phyloP scores from a whole-genome alignment of 1,140 invertebrate genomes.

The Tribolium castaneum region DNA sequence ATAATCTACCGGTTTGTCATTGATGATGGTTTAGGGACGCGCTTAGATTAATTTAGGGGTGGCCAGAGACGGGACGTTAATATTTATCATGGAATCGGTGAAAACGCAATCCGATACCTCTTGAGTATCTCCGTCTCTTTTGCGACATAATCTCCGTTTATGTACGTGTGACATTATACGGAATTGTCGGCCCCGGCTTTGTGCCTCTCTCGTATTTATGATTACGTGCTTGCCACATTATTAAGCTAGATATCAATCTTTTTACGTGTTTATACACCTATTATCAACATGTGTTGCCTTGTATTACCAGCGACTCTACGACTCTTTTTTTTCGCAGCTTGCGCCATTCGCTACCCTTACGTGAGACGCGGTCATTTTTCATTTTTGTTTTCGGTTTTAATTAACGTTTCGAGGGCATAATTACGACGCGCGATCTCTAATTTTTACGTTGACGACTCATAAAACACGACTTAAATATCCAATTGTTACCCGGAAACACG shows the following conservation, averaged over 20 bases:
- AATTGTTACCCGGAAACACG: not conserved
- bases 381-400: constrained; percentile 22
- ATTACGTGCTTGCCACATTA: constrained; percentile 48
- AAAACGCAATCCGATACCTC: constrained; percentile 41
- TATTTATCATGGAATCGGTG: constrained; percentile 44
- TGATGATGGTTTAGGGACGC: constrained; percentile 29
- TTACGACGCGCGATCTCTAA: constrained; percentile 10
- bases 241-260: constrained; percentile 51
- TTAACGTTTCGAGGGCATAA: constrained; percentile 31
- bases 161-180: constrained; percentile 40
- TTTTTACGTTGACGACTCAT: constrained; percentile 20
- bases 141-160: constrained; percentile 32
- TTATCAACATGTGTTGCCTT: constrained; percentile 48
- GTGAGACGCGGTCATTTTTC: constrained; percentile 4
- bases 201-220: constrained; percentile 45
- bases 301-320: constrained; percentile 1
- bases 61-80: constrained; percentile 30
- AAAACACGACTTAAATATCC: constrained; percentile 2
- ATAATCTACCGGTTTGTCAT: constrained; percentile 17
- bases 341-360: not conserved
- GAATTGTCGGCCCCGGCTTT: constrained; percentile 43
- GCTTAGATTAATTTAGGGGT: constrained; percentile 19
- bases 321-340: not conserved
- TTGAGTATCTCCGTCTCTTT: not conserved
- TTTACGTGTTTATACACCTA: constrained; percentile 50